Conservation (phyloP, 2,888 invertebrate genomes). For the Trissolcus japonicus region DNA sequence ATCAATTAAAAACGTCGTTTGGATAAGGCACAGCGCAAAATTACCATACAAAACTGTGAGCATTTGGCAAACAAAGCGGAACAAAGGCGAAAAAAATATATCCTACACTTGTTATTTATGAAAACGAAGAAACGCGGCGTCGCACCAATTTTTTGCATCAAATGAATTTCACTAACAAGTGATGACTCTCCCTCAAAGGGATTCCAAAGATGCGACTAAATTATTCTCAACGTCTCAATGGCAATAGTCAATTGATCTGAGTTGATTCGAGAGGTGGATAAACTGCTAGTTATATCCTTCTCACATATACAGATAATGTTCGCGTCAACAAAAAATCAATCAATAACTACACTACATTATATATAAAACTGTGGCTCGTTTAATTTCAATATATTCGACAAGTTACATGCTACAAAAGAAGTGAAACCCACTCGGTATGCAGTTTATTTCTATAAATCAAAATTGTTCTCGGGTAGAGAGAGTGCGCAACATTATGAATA, state of each 20-base stretch:
- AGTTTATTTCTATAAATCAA: constrained; percentile 54
- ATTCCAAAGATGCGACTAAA: too few relatives aligned
- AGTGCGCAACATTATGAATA: constrained; percentile 45
- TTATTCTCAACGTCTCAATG: too few relatives aligned
- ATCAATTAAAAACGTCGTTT: constrained; percentile 36
- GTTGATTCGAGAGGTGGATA: too few relatives aligned
- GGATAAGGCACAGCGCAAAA: constrained; percentile 21
- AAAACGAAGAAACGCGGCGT: too few relatives aligned
- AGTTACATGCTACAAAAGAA: constrained; percentile 38
- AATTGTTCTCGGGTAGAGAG: constrained; percentile 41
- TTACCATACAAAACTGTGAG: constrained; percentile 29
- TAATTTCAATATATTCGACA: constrained; percentile 46
- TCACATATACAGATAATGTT: too few relatives aligned
- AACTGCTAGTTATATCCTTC: too few relatives aligned
- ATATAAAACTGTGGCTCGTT: constrained; percentile 27
- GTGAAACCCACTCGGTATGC: constrained; percentile 41
- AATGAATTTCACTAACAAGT: too few relatives aligned
- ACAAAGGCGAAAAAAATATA: too few relatives aligned
- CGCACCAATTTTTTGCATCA: too few relatives aligned
- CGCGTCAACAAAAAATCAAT: constrained; percentile 26
- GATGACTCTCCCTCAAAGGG: too few relatives aligned
- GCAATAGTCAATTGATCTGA: too few relatives aligned
- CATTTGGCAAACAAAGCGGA: constrained; percentile 19
- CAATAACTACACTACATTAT: constrained; percentile 28
- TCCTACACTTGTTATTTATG: too few relatives aligned